Evolutionary conservation across 2,113 vertebrate genomes (phyloP).

Genomic region (Colaptes auratus): DNA sequence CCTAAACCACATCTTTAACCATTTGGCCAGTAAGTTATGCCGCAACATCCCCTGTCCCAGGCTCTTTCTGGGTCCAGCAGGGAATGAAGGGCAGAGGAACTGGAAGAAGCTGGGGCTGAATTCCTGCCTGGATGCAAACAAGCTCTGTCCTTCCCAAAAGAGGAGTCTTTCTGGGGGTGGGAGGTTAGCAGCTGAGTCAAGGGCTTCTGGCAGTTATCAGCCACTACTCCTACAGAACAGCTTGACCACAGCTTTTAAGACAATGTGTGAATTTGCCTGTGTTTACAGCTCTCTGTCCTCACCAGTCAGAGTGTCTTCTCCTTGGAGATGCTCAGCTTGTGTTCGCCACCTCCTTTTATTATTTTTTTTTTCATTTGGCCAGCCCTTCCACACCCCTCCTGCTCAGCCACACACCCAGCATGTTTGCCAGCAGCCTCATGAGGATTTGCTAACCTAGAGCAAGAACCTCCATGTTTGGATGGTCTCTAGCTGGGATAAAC

Average conservation of each 20-base stretch:
- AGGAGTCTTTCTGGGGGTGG: neutral
- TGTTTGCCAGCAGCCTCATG: neutral
- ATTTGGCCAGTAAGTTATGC: neutral
- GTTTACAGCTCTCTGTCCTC: neutral
- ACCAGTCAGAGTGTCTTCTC: neutral
- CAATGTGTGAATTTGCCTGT: neutral
- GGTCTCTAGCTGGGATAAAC: neutral
- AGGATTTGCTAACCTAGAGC: neutral
- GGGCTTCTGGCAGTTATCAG: constrained; percentile 31
- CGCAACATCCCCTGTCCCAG: neutral
- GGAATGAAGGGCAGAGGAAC: neutral
- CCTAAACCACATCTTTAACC: neutral
- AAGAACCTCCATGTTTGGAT: neutral
- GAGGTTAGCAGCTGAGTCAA: neutral
- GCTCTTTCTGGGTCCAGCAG: neutral
- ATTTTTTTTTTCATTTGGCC: neutral
- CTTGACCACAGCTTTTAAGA: neutral
- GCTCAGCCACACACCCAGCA: neutral
- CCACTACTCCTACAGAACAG: neutral
- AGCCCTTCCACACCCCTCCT: neutral
- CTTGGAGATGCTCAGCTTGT: neutral
- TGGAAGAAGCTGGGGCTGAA: neutral
- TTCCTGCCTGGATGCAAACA: neutral
- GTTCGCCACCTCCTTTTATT: neutral
- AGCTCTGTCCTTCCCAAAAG: neutral